Conservation (phyloP, 37 sponge, comb jelly and placozoan species). For the Aplysina aerophoba region DNA sequence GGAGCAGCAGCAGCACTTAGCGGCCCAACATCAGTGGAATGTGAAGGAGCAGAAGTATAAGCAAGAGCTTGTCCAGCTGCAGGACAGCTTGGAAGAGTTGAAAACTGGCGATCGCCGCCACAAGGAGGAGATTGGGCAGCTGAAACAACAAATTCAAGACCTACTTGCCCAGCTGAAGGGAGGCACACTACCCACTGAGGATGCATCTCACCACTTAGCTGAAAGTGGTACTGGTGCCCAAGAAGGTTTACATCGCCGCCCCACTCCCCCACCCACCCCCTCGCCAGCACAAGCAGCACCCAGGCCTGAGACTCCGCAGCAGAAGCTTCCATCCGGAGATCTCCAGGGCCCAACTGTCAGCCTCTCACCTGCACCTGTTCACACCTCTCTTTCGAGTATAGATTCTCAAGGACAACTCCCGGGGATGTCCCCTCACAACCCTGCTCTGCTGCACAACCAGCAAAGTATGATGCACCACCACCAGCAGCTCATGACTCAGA, state of each 20-base stretch:
- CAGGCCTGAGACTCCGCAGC: not conserved
- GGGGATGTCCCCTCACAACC: too few species aligned
- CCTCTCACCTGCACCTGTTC: too few species aligned
- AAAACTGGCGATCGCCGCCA: slow-evolving; percentile 52
- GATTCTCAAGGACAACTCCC: too few species aligned
- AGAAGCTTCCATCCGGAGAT: not conserved
- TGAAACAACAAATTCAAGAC: slow-evolving; percentile 67
- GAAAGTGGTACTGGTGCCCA: slow-evolving; percentile 25
- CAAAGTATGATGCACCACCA: too few species aligned
- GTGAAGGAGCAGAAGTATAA: slow-evolving; percentile 57
- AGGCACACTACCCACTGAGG: slow-evolving; percentile 11
- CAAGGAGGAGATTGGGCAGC: slow-evolving; percentile 48
- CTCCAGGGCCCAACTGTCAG: not conserved
- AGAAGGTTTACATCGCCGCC: not conserved
- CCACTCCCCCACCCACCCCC: not conserved
- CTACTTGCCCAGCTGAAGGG: slow-evolving; percentile 49
- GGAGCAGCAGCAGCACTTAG: slow-evolving; percentile 60
- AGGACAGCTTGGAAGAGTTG: slow-evolving; percentile 43
- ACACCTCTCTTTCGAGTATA: too few species aligned
- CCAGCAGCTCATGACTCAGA: too few species aligned
- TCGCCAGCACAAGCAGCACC: not conserved
- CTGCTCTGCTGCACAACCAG: too few species aligned
- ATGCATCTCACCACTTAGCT: slow-evolving; percentile 31
- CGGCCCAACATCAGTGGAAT: slow-evolving; percentile 62
- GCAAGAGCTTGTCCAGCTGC: slow-evolving; percentile 51